Evolutionary conservation across 2,888 invertebrate genomes (phyloP).

Genomic region (Pilophorus perplexus): DNA sequence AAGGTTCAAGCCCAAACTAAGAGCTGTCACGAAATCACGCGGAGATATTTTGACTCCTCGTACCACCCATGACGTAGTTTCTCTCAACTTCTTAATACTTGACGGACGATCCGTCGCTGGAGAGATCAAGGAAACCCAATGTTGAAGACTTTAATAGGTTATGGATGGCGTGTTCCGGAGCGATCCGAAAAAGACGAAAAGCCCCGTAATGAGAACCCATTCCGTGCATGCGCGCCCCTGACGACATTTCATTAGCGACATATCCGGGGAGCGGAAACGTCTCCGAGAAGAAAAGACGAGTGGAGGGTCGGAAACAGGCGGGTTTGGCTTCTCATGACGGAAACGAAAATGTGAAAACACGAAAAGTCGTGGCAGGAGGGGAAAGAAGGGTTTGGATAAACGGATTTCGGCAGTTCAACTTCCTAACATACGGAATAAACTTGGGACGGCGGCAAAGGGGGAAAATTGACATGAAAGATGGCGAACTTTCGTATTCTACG

Average conservation of each 20-base stretch:
- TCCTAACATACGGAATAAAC: too few species aligned
- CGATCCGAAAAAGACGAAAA: slow-evolving; percentile 11
- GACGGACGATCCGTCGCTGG: too few species aligned
- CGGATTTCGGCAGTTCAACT: too few species aligned
- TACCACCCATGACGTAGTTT: too few species aligned
- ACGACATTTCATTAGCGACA: slow-evolving; percentile 32
- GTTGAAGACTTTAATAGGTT: slow-evolving; percentile 9
- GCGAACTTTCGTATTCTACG: too few species aligned
- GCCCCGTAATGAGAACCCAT: not conserved
- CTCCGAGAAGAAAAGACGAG: not conserved
- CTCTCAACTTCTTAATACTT: too few species aligned
- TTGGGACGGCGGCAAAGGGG: too few species aligned
- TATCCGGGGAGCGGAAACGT: not conserved
- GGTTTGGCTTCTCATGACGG: slow-evolving; percentile 12
- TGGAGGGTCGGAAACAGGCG: not conserved
- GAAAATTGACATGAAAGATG: too few species aligned
- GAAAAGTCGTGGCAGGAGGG: not conserved
- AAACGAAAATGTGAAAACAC: slow-evolving; percentile 17
- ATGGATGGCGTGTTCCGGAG: slow-evolving; percentile 15
- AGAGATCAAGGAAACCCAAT: not conserved
- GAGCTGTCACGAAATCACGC: too few species aligned
- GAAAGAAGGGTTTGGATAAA: too few species aligned
- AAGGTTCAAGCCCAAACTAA: too few species aligned
- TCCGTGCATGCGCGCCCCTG: slow-evolving; percentile 11
- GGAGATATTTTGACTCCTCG: too few species aligned